A percentile compares a stretch with the other conserved stretches of the same genome.
phyloP scores from a whole-genome alignment of 2,888 invertebrate species.

The Rotaria magnacalcarata region DNA sequence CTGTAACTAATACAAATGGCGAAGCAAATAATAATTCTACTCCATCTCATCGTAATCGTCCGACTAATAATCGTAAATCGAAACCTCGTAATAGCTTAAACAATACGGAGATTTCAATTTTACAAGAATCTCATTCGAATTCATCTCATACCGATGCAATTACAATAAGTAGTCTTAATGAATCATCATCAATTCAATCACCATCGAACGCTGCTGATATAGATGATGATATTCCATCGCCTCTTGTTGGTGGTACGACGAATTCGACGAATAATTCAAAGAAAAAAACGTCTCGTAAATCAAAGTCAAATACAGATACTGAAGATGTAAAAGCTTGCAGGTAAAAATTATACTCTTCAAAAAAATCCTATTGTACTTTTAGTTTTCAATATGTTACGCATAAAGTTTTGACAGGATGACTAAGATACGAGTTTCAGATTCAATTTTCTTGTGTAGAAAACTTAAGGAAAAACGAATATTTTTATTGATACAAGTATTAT shows the following conservation, averaged over 20 bases:
- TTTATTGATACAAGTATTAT: too few species aligned
- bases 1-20: neutral
- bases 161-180: neutral
- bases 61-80: neutral
- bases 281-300: neutral
- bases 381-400: too few species aligned
- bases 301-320: neutral
- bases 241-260: neutral
- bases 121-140: constrained; percentile 28
- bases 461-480: too few species aligned
- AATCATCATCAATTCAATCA: constrained; percentile 24
- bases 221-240: neutral
- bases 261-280: neutral
- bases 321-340: constrained; percentile 21
- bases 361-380: too few species aligned
- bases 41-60: neutral
- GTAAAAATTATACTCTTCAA: neutral
- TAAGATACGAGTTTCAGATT: too few species aligned
- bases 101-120: neutral
- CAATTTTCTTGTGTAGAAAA: too few species aligned
- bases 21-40: neutral
- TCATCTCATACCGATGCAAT: neutral
- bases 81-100: neutral
- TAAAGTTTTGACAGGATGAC: too few species aligned
- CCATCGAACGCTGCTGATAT: neutral